Percentiles rank a stretch among this genome's conserved stretches.
phyloP scores from a whole-genome alignment of 1,140 invertebrate species.

The Drosophila ohnishii region DNA sequence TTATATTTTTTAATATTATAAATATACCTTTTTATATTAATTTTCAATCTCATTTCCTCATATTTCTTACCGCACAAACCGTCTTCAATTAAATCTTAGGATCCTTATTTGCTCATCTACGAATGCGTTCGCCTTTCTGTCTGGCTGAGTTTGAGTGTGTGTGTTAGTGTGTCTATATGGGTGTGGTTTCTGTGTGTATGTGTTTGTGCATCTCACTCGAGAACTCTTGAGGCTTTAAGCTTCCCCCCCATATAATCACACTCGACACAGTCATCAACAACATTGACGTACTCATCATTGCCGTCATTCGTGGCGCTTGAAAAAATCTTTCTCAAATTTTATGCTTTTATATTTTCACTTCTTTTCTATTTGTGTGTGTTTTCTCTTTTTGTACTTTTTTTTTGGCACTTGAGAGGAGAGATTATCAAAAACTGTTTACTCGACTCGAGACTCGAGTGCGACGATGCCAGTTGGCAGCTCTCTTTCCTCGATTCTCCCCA shows the following conservation, averaged over 20 bases:
- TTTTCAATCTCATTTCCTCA: too few relatives aligned
- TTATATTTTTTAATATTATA: too few relatives aligned
- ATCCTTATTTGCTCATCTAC: constrained; percentile 20
- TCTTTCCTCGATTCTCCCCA: constrained; percentile 10
- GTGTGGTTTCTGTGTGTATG: constrained; percentile 9
- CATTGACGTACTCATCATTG: constrained; percentile 68
- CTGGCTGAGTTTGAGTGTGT: constrained; percentile 1
- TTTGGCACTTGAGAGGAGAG: constrained; percentile 66
- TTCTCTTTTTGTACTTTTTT: not conserved
- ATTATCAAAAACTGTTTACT: constrained; percentile 78
- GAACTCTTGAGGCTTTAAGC: constrained; percentile 63
- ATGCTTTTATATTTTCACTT: constrained; percentile 5
- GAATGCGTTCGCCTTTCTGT: constrained; percentile 4
- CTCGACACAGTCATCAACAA: constrained; percentile 62
- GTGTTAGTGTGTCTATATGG: constrained; percentile 16
- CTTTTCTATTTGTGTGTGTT: constrained; percentile 18
- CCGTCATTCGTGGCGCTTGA: constrained; percentile 55
- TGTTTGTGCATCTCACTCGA: constrained; percentile 34
- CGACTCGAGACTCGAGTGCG: constrained; percentile 41
- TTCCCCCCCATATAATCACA: constrained; percentile 62
- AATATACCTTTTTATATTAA: too few relatives aligned
- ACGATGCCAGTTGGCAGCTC: constrained; percentile 28
- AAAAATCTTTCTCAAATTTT: constrained; percentile 27
- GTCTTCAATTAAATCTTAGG: not conserved
- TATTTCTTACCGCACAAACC: constrained; percentile 5